These are phyloP conservation scores for Portunus trituberculatus DNA, from an alignment of 1,140 invertebrate genomes.

Conservation along the genomic window DNA sequence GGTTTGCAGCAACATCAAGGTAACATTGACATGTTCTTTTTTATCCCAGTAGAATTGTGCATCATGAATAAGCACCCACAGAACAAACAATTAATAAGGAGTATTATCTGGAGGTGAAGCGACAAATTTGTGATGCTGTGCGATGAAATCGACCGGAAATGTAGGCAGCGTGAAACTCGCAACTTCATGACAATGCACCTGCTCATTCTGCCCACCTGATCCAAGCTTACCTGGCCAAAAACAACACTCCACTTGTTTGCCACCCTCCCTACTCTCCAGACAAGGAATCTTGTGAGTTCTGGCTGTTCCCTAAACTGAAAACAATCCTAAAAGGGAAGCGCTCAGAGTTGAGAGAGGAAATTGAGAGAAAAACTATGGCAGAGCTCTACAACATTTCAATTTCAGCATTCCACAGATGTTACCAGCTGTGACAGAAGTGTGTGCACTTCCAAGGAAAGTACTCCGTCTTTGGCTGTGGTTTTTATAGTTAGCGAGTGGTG, in stretches of 20 bases:
- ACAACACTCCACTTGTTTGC: constrained; percentile 75
- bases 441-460: constrained; percentile 15
- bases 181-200: constrained; percentile 79
- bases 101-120: constrained; percentile 72
- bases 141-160: constrained; percentile 68
- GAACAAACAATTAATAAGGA: constrained; percentile 75
- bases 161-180: constrained; percentile 77
- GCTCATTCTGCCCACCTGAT: constrained; percentile 27
- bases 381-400: background rate
- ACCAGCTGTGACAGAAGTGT: background rate
- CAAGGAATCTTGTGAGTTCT: constrained; percentile 77
- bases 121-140: constrained; percentile 70
- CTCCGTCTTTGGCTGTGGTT: no score
- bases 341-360: background rate
- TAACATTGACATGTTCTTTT: background rate
- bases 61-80: constrained; percentile 68
- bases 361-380: background rate
- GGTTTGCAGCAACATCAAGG: background rate
- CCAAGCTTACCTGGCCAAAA: constrained; percentile 61
- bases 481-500: no score
- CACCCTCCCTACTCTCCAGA: background rate
- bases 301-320: background rate
- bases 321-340: background rate
- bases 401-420: background rate
- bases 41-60: constrained; percentile 31